Base-by-base conservation (phyloP, 2,888 invertebrate species). In the Lymantria dispar region DNA sequence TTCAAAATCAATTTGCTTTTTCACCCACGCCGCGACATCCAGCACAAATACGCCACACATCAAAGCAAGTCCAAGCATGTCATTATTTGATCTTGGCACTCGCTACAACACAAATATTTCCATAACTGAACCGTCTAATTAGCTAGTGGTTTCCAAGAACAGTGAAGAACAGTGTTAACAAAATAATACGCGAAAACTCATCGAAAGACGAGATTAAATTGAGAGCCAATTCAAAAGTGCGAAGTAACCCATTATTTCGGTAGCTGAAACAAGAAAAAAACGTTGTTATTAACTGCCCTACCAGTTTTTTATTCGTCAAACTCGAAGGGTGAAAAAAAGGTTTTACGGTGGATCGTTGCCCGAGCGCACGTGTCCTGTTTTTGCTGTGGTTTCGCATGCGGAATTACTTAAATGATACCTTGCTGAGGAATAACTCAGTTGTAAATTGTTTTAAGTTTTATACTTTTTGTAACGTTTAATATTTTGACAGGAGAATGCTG, bases 181-280 rank as follows among this genome's bases (percentile, higher is more conserved):
- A 62, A 50, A 51, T 62, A 61, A 74, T 80, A 77, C 72, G 72
- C 62, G 55, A 54, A 65, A 63, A 68, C 73, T 63, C 52, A 49
- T 54, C 60, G 63, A 63, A 72, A 70, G 68, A 65, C 58, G 69
- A 73, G 81, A 80, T 78, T 76, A 85, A 85, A 84, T 83, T 82
- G 72, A 58, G 63, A 39, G 47, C 47, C 64, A 71, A 74, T 78
- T 79, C 70, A 66, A 76, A n/a, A 81, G 81, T 80, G 84, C 78
- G 78, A 81, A 76, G 70, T 61, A 70, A 68, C 74, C 77, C 75
- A 76, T 82, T 76, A 82, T 77, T 82, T 78, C 77, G 76, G 83
- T 76, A 78, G 76, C 76, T 68, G 54, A 78, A 78, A 74, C 57
- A 70, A 78, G 64, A 64, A 78, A 75, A 77, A 22, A 73, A 70